Base-by-base conservation (phyloP, 2,113 vertebrate species). In the Pardalotus punctatus region DNA sequence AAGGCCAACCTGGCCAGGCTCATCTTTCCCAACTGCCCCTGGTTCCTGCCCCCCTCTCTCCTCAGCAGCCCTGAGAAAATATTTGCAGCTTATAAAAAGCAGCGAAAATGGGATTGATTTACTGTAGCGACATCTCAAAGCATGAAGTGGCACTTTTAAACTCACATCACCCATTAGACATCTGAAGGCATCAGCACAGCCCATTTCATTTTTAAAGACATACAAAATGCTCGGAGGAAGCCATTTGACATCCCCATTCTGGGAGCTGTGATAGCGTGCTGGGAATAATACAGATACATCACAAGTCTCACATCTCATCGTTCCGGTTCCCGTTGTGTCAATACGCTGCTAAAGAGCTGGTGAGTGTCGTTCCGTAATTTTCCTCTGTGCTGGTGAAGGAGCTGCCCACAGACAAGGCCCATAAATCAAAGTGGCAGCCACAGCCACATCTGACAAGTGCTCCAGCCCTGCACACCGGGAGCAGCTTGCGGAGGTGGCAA, bases 401-500 rank as follows among this genome's bases (percentile, higher is more conserved):
- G 60, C 60, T 72, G 84, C 84, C 76, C 8, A 2, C 28, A 81
- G 87, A 74, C 38, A 3, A 21, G 15, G 47, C 9, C 9, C 50
- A 65, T 62, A 36, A 70, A 84, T 36, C 14, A 31, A 27, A 72
- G 86, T 4, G 4, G 35, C 64, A 33, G 47, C 19, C 5, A 4
- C 0, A 6, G 13, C 53, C 27, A 12, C 2, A 1, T 35, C 61
- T 71, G 78, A 60, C 8, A 3, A 38, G 13, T 51, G 53, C 29
- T 74, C 38, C 73, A 36, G 64, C 19, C 36, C 33, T 8, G 0
- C 1, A 3, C 0, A 0, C 5, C 0, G 0, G 70, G 24, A 69
- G n/a, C 53, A 19, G 29, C 53, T 42, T 11, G 14, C 4, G 18
- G 48, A n/a, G 33, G 42, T 17, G 13, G 43, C 20, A 28, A 13